Evolutionary conservation across 2,113 vertebrate species (phyloP).

Genomic region (Epinephelus moara): DNA sequence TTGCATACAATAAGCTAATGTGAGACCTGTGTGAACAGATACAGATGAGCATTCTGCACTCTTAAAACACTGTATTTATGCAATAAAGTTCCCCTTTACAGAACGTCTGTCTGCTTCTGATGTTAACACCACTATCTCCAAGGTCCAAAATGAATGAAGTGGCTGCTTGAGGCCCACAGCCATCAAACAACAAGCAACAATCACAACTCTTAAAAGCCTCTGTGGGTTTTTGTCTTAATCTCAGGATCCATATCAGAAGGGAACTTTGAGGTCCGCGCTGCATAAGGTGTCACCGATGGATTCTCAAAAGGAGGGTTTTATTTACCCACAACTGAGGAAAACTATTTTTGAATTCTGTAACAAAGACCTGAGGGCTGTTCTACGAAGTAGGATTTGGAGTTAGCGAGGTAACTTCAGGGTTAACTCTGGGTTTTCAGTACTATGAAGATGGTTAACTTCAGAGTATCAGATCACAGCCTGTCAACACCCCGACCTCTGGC

Average conservation of each 20-base stretch:
- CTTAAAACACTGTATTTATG: slow-evolving; percentile 71
- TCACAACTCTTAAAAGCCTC: not conserved
- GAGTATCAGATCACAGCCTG: no score
- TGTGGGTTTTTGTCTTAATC: not conserved
- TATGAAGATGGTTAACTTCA: no score
- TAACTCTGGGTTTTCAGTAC: no score
- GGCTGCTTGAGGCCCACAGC: no score
- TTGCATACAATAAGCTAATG: slow-evolving; percentile 49
- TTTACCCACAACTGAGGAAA: not conserved
- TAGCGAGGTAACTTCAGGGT: no score
- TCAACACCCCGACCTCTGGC: no score
- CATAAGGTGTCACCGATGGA: not conserved
- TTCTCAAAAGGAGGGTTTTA: not conserved
- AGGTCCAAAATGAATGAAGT: not conserved
- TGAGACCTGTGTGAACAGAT: slow-evolving; percentile 51
- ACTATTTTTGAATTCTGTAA: no score
- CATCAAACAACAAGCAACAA: not conserved
- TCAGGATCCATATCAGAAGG: not conserved
- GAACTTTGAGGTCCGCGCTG: not conserved
- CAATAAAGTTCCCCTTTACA: slow-evolving; percentile 79
- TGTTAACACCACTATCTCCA: not conserved
- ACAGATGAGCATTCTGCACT: slow-evolving; percentile 63
- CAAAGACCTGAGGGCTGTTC: not conserved
- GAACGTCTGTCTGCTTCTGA: slow-evolving; percentile 31
- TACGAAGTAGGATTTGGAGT: no score